Conservation (phyloP, 1,140 invertebrate genomes). For the Anastrepha ludens region DNA sequence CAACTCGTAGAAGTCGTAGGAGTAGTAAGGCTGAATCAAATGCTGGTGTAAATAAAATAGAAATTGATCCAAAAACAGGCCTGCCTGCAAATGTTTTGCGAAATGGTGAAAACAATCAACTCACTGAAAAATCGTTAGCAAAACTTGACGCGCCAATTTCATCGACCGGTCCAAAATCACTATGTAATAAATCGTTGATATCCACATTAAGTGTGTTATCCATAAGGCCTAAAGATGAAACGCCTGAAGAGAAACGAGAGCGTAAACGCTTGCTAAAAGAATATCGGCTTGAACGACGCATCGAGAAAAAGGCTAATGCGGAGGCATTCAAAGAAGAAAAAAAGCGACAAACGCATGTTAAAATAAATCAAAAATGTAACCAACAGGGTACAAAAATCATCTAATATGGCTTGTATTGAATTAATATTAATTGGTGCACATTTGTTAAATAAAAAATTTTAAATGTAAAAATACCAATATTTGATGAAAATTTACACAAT, state of each 20-base stretch:
- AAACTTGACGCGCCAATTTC: conserved; percentile 75
- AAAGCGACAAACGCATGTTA: conserved; percentile 86
- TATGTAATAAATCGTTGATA: conserved; percentile 80
- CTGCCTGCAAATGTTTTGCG: conserved; percentile 82
- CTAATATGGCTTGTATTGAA: conserved; percentile 65
- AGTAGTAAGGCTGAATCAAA: conserved; percentile 71
- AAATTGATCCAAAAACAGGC: conserved; percentile 83
- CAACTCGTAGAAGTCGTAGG: conserved; percentile 76
- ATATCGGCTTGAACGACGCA: conserved; percentile 86
- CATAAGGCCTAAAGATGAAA: conserved; percentile 88
- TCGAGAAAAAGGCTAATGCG: conserved; percentile 91
- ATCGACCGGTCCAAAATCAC: conserved; percentile 75
- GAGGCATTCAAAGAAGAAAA: conserved; percentile 92
- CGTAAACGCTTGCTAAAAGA: conserved; percentile 90
- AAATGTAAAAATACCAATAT: too few species aligned
- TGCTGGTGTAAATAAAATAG: conserved; percentile 77
- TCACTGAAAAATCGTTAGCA: conserved; percentile 82
- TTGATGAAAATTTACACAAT: too few species aligned
- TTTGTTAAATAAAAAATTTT: background rate
- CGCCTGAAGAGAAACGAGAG: conserved; percentile 85
- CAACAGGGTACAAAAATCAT: conserved; percentile 83
- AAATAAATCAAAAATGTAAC: conserved; percentile 84
- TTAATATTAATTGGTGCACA: background rate
- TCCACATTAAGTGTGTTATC: conserved; percentile 83
- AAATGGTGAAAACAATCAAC: conserved; percentile 76